A percentile compares a stretch with the other conserved stretches of the same genome.
These are phyloP conservation scores for Emmelina monodactyla DNA, from an alignment of 2,888 invertebrate genomes.

Conservation along the genomic window DNA sequence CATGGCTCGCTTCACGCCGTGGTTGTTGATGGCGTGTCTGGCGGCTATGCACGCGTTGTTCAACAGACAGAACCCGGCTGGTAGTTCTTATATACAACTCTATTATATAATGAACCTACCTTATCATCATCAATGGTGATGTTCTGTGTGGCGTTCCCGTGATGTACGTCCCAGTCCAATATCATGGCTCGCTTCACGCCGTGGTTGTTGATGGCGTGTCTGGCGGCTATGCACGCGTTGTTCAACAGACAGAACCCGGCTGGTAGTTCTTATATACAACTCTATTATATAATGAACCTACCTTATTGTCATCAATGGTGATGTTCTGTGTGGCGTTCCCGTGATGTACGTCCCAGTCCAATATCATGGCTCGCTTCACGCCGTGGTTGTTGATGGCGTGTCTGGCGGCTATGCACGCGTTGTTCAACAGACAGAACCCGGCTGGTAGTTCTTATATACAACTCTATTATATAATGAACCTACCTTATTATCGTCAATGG, in stretches of 20 bases:
- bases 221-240: conserved; percentile 84
- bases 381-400: conserved; percentile 72
- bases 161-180: conserved; percentile 96
- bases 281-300: no score
- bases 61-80: conserved; percentile 93
- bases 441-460: no score
- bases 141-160: conserved; percentile 91
- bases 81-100: no score
- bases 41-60: conserved; percentile 89
- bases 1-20: conserved; percentile 67
- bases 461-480: no score
- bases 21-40: conserved; percentile 70
- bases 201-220: conserved; percentile 71
- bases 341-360: conserved; percentile 98
- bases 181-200: conserved; percentile 71
- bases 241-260: conserved; percentile 95
- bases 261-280: no score
- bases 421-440: conserved; percentile 94
- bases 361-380: conserved; percentile 70
- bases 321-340: conserved; percentile 91
- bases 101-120: no score
- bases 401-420: conserved; percentile 81
- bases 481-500: conserved; percentile 69
- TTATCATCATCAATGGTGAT: conserved; percentile 74
- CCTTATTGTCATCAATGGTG: conserved; percentile 71